phyloP scores from a whole-genome alignment of 2,113 vertebrate species.

The Rhadina sibilatrix region DNA sequence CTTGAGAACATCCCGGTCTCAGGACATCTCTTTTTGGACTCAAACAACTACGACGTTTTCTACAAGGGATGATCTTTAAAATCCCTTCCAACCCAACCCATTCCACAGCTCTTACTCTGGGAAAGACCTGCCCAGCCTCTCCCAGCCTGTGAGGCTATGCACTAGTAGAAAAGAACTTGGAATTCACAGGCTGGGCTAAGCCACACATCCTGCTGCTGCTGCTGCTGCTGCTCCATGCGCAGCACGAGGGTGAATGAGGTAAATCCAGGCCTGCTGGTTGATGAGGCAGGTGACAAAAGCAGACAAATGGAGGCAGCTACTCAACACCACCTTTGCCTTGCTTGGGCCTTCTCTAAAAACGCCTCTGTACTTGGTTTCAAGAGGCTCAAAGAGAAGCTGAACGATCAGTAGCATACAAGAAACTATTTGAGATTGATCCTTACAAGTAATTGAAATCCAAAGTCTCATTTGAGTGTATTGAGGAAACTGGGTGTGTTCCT shows the following conservation, averaged over 20 bases:
- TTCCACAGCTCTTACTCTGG: fast-evolving
- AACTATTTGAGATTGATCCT: not conserved
- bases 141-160: not conserved
- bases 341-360: not conserved
- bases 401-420: not conserved
- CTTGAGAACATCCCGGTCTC: too few relatives aligned
- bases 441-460: not conserved
- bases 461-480: not conserved
- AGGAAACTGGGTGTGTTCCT: not conserved
- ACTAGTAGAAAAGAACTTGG: not conserved
- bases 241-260: not conserved
- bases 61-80: not conserved
- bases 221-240: not conserved
- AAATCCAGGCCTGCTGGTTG: not conserved
- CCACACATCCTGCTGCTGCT: not conserved
- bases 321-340: not conserved
- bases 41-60: too few relatives aligned
- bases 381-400: not conserved
- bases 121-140: not conserved
- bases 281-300: not conserved
- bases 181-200: not conserved
- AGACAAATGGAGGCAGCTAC: not conserved
- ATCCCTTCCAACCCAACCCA: not conserved
- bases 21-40: too few relatives aligned
- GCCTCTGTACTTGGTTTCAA: not conserved